These are phyloP conservation scores for Sebastes oblongus DNA, from an alignment of 2,797 vertebrate genomes.

Conservation along the genomic window DNA sequence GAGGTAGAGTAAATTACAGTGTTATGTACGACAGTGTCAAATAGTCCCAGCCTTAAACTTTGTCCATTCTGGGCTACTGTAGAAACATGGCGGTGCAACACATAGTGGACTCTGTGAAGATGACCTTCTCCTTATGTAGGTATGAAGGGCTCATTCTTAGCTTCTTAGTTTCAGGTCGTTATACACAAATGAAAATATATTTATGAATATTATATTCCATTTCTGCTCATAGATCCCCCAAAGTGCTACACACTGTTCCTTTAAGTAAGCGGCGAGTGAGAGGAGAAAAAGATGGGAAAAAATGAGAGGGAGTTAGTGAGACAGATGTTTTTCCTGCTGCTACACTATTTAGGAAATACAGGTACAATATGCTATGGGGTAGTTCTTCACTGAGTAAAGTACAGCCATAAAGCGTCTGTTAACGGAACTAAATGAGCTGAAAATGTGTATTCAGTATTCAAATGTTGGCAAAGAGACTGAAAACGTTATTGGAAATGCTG, in stretches of 20 bases:
- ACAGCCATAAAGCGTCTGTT: neutral
- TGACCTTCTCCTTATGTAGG: too few relatives aligned
- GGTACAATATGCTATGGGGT: neutral
- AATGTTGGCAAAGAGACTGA: neutral
- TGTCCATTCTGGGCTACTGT: too few relatives aligned
- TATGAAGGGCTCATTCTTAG: too few relatives aligned
- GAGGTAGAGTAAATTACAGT: neutral
- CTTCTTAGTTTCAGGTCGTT: too few relatives aligned
- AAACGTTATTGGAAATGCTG: neutral
- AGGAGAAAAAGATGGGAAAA: rapidly evolving
- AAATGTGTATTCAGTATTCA: neutral
- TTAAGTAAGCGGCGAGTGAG: neutral
- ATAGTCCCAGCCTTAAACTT: too few relatives aligned
- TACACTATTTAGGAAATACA: neutral
- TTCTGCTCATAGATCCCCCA: too few relatives aligned
- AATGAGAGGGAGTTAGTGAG: neutral
- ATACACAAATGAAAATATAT: too few relatives aligned
- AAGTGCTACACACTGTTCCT: too few relatives aligned
- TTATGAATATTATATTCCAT: too few relatives aligned
- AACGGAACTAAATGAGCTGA: neutral
- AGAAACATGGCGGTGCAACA: too few relatives aligned
- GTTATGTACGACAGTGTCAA: neutral
- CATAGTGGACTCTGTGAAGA: too few relatives aligned
- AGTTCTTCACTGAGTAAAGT: neutral
- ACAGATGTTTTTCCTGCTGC: neutral